Evolutionary conservation across 2,113 vertebrate species (phyloP), one percentile per base, ranked within the genome.

Genomic region (Amazona vittata): DNA sequence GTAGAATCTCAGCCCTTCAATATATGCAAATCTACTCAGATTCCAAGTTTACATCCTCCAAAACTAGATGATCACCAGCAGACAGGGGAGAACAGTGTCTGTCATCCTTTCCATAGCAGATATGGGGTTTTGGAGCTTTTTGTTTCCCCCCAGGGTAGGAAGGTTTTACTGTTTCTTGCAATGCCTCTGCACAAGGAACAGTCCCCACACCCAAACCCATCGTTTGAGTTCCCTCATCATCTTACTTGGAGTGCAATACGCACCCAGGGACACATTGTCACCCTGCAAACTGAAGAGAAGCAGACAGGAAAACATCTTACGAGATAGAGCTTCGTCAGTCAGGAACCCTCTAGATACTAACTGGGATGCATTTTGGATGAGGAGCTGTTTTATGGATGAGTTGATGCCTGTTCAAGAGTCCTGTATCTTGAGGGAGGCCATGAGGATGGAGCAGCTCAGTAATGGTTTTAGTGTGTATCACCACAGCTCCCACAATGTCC

Each of bases 221-320:
- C 2, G 0, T 67, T 78, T 1, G 37, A 57, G 49, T 10, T 92
- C 62, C 46, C 33, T 12, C 0, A 0, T 19, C n/a, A 0, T 19
- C 37, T 49, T 20, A 11, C 71, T 63, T 22, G 11, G 71, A 68
- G 49, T 5, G 20, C 31, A 37, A 1, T 25, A 15, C 39, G 43
- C 55, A 39, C 70, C 70, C 16, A 17, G 55, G 85, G 88, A 81
- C 55, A 24, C 35, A 8, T 20, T 65, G 55, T 29, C 43, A 43
- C 49, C 25, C 26, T 18, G 44, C 20, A 25, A 25, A 28, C 33
- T 17, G 46, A 62, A 37, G 43, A 50, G 67, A 11, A 62, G 59
- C 63, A 69, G 80, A 21, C 4, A 8, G 64, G 53, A 53, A 25
- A 81, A 31, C 16, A n/a, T 22, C 64, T 22, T 15, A 67, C 25